Percentiles rank a stretch among this genome's conserved stretches.
Evolutionary conservation across 2,113 vertebrate genomes (phyloP).

Genomic region (Anarhynchus alexandrinus): DNA sequence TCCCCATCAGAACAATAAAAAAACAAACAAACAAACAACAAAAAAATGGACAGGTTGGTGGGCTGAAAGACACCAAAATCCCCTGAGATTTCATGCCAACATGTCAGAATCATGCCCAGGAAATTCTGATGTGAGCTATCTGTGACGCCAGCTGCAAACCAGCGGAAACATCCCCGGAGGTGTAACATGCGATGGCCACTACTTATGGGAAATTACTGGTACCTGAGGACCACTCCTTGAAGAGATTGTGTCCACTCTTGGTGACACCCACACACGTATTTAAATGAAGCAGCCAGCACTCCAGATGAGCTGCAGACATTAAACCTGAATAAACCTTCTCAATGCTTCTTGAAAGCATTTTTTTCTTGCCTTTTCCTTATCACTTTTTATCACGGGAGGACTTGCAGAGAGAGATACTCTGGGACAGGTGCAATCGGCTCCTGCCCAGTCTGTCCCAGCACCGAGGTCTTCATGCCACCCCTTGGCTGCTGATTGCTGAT

Average conservation of each 20-base stretch:
- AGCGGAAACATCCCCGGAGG: neutral
- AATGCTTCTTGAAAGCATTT: neutral
- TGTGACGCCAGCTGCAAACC: neutral
- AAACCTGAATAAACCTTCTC: neutral
- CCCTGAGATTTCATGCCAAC: neutral
- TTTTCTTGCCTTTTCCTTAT: neutral
- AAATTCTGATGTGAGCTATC: neutral
- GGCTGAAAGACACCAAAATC: neutral
- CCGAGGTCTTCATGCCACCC: neutral
- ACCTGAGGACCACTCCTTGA: neutral
- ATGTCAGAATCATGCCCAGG: neutral
- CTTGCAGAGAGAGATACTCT: neutral
- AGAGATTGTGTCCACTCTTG: neutral
- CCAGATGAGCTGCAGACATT: neutral
- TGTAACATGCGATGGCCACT: neutral
- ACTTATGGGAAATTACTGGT: neutral
- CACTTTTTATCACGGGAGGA: neutral
- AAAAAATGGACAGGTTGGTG: neutral
- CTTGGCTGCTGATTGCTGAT: neutral
- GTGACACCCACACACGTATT: neutral
- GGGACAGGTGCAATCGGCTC: neutral
- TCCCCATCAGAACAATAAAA: neutral
- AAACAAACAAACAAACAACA: neutral
- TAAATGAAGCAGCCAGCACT: neutral
- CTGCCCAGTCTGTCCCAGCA: neutral